Base-by-base conservation (phyloP, 23 tunicate genomes). In the Oikopleura vanhoeffeni region DNA sequence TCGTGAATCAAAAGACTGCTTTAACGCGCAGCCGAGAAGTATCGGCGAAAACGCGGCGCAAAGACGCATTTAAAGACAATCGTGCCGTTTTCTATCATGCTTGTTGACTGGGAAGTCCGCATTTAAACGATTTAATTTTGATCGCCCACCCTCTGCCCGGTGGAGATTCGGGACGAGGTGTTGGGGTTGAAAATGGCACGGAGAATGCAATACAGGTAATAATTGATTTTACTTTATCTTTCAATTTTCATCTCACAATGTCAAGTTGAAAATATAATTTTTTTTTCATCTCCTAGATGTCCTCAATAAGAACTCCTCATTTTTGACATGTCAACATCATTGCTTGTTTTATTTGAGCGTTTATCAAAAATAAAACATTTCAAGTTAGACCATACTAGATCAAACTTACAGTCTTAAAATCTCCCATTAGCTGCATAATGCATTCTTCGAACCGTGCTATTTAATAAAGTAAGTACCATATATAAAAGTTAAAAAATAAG, bases 81-180 rank as follows among this genome's bases (percentile, higher is more conserved):
- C 27, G 79, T 13, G 36, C 35, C 36, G 4, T 18, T 71, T 71
- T 32, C 27, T 13, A 28, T 71, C 79, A 71, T 71, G 79, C 79
- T 71, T 32, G 79, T 71, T 71, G 79, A 71, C 35, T 71, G 79
- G 79, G 79, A 71, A 30, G 79, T 71, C 4, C 79, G 4, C n/a
- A n/a, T 32, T 71, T 71, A 2, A 38, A 71, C 38, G 79, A 71
- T 71, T 38, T 71, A 2, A 71, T 24, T 38, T 30, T 71, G 34
- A 38, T 18, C 27, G n/a, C n/a, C n/a, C 27, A 30, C 3, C 36
- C 27, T 2, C 38, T 71, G 27, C 79, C 79, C 3, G 79, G 79
- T 30, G 79, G 3, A 33, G 79, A 13, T 71, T 71, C 79, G 79
- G 79, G 3, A 71, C 79, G 3, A 71, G 32, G 35, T 71, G 79